Evolutionary conservation across 2,797 vertebrate genomes (phyloP), one percentile per base, ranked within the genome.

Genomic region (Chanos chanos): DNA sequence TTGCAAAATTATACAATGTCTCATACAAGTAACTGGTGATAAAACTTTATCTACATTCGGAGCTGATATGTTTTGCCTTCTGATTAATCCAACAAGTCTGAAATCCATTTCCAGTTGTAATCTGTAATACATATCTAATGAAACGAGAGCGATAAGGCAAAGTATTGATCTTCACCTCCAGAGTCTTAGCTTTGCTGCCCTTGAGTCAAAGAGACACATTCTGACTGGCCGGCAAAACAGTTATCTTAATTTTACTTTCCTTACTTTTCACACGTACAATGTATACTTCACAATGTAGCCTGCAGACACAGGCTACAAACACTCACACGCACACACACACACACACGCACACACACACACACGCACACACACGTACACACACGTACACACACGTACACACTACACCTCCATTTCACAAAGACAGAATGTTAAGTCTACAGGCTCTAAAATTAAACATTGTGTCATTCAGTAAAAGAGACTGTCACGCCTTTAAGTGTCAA

Each of bases 81-180:
- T 18, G 47, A 31, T 64, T 68, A 66, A 68, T 72, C 58, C 37
- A 64, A 59, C 54, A 19, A 44, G 60, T 64, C 60, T 48, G n/a
- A 5, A 39, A 64, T 72, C 60, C 41, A 48, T 52, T 21, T 49
- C 15, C 27, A 40, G 48, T 52, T 50, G 10, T 63, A 68, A 72
- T 72, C 65, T 68, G 60, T 72, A 64, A 34, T 56, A 60, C 50
- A 64, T 68, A 41, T 72, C 43, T 56, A 40, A 51, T 40, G 70
- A 48, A 43, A 49, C 8, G 40, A 31, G 40, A 34, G 56, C 13
- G 66, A 71, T 67, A 71, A 67, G 58, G 33, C 30, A 15, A 44
- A 34, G 53, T 66, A 71, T 71, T 15, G 69, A 71, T 71, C 54
- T 45, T 31, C 31, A 8, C 33, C 61, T 13, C 8, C 4, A 24